Evolutionary conservation across 2,113 vertebrate species (phyloP), one percentile per base, ranked within the genome.

Genomic region (Cranoglanis bouderius): DNA sequence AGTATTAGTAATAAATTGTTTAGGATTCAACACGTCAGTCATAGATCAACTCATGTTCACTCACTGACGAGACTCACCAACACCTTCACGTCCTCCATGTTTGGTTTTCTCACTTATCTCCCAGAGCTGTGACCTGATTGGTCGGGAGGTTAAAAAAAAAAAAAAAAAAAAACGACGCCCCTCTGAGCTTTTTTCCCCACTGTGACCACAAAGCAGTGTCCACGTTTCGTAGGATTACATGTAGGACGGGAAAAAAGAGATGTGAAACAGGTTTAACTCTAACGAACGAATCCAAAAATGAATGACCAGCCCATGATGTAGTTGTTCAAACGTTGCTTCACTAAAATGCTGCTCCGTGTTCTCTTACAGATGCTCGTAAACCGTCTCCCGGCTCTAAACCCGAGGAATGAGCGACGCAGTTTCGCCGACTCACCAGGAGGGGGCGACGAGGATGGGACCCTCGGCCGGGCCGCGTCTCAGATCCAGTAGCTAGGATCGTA

Each of bases 371-470:
- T 85, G 61, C 38, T 83, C 12, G 1, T 35, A 61, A 84, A 26
- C 12, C 55, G 35, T 59, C 32, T 59, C 26, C 63, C 6, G 67
- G 57, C 24, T 19, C 4, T 29, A 43, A 59, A 74, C 70, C 35
- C 46, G 65, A 82, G 89, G 87, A 91, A 92, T 92, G 92, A 80
- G 70, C 53, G 55, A 72, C 43, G 67, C 82, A 29, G 65, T 81
- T 57, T 85, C 77, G 18, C 63, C 38, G 29, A 74, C 40, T 86
- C 85, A 90, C 81, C 85, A 81, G 89, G 87, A 90, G 85, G 88
- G 85, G 88, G 81, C 43, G 65, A 82, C 29, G 70, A 86, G 87
- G 65, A 90, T 74, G 84, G 84, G 85, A 74, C 82, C 84, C 78
- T n/a, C 38, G n/a, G 49, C 18, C 40, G 26, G 70, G 65, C 43